phyloP scores from a whole-genome alignment of 2,797 vertebrate genomes.

The Hydrolagus colliei region DNA sequence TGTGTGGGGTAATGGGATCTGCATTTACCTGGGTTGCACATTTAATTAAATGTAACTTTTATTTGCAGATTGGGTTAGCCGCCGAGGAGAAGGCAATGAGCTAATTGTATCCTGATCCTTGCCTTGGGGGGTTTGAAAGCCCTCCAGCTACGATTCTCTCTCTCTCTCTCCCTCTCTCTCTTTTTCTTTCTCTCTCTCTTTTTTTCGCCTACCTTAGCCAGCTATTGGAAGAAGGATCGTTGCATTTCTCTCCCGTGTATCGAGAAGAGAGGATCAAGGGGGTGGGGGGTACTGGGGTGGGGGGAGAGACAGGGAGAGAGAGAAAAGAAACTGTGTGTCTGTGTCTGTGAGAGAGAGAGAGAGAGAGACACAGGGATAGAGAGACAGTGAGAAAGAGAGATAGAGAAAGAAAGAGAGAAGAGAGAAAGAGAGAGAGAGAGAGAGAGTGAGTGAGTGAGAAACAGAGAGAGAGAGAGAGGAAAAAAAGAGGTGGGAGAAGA shows the following conservation, averaged over 20 bases:
- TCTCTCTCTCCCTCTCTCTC: constrained; percentile 42
- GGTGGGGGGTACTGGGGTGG: constrained; percentile 51
- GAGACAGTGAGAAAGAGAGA: constrained; percentile 62
- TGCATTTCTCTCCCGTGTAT: constrained; percentile 91
- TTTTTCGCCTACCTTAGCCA: constrained; percentile 97
- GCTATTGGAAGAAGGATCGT: constrained; percentile 59
- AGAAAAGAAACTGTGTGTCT: no score
- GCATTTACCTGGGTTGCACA: constrained; percentile 66
- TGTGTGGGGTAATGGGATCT: constrained; percentile 53
- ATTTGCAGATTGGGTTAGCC: constrained; percentile 87
- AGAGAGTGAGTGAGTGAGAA: constrained; percentile 41
- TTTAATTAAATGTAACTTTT: constrained; percentile 80
- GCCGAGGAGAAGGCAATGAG: constrained; percentile 85
- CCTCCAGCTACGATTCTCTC: constrained; percentile 95
- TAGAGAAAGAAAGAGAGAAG: constrained; percentile 60
- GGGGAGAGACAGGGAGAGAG: no score
- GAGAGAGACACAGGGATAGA: constrained; percentile 22
- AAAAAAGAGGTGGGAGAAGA: constrained; percentile 44
- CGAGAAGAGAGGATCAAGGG: constrained; percentile 84
- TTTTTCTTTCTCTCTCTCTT: constrained; percentile 49
- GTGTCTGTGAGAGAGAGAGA: no score
- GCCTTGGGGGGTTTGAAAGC: constrained; percentile 97
- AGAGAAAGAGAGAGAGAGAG: constrained; percentile 20
- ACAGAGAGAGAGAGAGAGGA: constrained; percentile 34
- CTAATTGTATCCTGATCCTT: constrained; percentile 99